Base-by-base conservation (phyloP, 1,140 invertebrate genomes). In the Augochlora pura region DNA sequence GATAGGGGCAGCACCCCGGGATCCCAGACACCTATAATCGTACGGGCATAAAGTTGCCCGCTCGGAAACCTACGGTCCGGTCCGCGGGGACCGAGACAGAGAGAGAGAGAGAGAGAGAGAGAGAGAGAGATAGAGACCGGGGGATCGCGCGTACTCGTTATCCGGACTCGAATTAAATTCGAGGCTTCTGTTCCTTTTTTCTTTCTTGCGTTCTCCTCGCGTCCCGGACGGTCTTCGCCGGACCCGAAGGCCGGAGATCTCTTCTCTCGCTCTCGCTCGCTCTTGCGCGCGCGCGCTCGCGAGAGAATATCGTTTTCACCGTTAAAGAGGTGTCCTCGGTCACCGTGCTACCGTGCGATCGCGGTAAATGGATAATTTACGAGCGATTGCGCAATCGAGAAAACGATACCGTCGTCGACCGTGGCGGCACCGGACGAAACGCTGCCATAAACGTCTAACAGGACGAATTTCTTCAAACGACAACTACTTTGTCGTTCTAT, bases 1-100 rank as follows among this genome's bases (percentile, higher is more conserved):
- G 79, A 86, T 82, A 86, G 83, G 75, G 52, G 79, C 83, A 79
- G 79, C 83, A 79, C 84, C 80, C 80, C 71, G 71, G 84, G 75
- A 82, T 64, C 71, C 71, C 74, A 81, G 74, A 85, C 65, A 74
- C 73, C 79, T 81, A 81, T 81, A 81, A 81, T 81, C 79, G 79
- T 69, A 59, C 68, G 70, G 75, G 70, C 80, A 82, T 86, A 81
- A 86, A 86, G 75, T 81, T 81, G 82, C 83, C 75, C 83, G 77
- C 78, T 84, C 65, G 65, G 81, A 73, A 81, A 84, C 68, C 77
- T 39, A 73, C 77, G 49, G 68, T 42, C 49, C 62, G 70, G 62
- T 62, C 38, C 59, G 52, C 67, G 39, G 59, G 49, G 16, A 52
- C 42, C 14, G 10, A 14, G 42, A 46, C 42, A 9, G 10, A 2